Evolutionary conservation across 2,797 vertebrate genomes (phyloP).

Genomic region (Macroramphosus scolopax): DNA sequence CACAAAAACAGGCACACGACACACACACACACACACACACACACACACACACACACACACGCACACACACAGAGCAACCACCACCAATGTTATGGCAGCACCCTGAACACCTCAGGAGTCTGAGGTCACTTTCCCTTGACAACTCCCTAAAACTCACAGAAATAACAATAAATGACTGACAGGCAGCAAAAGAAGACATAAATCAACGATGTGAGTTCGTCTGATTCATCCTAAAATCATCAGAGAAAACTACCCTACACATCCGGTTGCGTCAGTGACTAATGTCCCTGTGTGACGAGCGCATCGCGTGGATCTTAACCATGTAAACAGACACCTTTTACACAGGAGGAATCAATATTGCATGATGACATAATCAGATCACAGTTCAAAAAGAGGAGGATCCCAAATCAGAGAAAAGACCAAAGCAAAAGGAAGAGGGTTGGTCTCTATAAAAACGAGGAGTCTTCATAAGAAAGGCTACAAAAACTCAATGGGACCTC

Average conservation of each 20-base stretch:
- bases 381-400: conserved; percentile 86
- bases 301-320: conserved; percentile 69
- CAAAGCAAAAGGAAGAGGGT: conserved; percentile 73
- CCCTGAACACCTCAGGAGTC: conserved; percentile 71
- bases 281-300: conserved; percentile 67
- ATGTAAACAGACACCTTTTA: conserved; percentile 85
- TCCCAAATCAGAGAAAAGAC: conserved; percentile 77
- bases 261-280: conserved; percentile 60
- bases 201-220: conserved; percentile 50
- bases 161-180: conserved; percentile 57
- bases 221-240: conserved; percentile 43
- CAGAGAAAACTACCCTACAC: conserved; percentile 62
- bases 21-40: conserved; percentile 21
- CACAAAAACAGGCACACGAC: too few relatives aligned
- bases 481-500: conserved; percentile 93
- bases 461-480: conserved; percentile 91
- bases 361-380: conserved; percentile 84
- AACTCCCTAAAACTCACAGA: conserved; percentile 45
- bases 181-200: conserved; percentile 52
- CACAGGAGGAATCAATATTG: conserved; percentile 83
- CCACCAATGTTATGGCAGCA: conserved; percentile 64
- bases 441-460: conserved; percentile 83
- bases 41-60: neutral
- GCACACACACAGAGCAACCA: conserved; percentile 37
- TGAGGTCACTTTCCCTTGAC: conserved; percentile 57